Conservation (phyloP, 2,797 vertebrate genomes). For the Eulemur albifrons region DNA sequence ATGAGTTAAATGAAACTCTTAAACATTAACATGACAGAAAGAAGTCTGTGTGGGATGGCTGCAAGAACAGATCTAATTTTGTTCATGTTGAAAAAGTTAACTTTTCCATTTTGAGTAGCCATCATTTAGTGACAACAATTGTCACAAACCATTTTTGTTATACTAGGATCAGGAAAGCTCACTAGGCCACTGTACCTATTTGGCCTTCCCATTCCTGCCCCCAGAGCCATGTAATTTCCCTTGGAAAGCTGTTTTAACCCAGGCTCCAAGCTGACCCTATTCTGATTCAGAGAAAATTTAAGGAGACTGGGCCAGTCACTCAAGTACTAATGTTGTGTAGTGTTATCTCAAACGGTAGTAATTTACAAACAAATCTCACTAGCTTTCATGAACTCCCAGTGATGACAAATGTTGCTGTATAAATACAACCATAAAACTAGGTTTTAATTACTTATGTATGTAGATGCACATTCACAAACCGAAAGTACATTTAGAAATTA, state of each 20-base stretch:
- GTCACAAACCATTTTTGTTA: neutral
- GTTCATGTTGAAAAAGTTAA: conserved; percentile 1
- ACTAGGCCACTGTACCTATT: neutral
- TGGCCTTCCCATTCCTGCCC: neutral
- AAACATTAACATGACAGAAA: neutral
- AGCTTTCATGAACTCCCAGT: neutral
- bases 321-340: neutral
- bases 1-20: neutral
- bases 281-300: neutral
- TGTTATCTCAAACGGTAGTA: neutral
- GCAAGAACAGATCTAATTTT: neutral
- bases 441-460: neutral
- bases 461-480: neutral
- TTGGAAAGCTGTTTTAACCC: neutral
- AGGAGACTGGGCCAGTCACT: neutral
- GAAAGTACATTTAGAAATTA: neutral
- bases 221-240: neutral
- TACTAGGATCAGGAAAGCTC: neutral
- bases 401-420: neutral
- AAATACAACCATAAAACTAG: neutral
- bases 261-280: neutral
- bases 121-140: neutral
- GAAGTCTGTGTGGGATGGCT: neutral
- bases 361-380: neutral
- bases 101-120: neutral